Conservation (phyloP, 2,797 vertebrate genomes). For the Mycteria americana region DNA sequence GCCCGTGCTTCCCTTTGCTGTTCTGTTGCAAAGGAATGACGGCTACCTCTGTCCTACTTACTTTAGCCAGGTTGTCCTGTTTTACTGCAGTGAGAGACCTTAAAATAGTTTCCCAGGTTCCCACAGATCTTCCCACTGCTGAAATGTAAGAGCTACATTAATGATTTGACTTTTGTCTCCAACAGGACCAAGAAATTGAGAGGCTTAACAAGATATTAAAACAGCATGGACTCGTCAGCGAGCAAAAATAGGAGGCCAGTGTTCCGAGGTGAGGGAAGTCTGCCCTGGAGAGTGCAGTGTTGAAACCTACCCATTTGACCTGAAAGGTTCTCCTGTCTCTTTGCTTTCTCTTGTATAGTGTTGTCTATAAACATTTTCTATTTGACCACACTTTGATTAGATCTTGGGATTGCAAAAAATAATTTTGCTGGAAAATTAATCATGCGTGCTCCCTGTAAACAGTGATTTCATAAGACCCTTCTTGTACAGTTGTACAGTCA, state of each 20-base stretch:
- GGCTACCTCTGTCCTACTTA: neutral
- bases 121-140: neutral
- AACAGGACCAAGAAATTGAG: conserved; percentile 87
- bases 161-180: neutral
- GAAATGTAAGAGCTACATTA: neutral
- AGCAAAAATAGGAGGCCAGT: conserved; percentile 13
- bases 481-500: conserved; percentile 48
- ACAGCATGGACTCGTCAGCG: conserved; percentile 74
- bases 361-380: neutral
- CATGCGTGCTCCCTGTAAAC: neutral
- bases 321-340: neutral
- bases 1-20: neutral
- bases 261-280: neutral
- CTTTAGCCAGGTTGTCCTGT: neutral
- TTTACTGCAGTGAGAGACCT: neutral
- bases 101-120: neutral
- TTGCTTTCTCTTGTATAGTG: conserved; percentile 5
- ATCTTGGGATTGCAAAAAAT: neutral
- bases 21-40: neutral
- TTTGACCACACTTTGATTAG: neutral
- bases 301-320: neutral
- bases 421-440: neutral
- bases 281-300: neutral
- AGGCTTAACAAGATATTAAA: conserved; percentile 81
- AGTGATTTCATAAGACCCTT: neutral